Evolutionary conservation across 92 coral and sea anemone genomes (phyloP).

Genomic region (Phenganax subtilis): DNA sequence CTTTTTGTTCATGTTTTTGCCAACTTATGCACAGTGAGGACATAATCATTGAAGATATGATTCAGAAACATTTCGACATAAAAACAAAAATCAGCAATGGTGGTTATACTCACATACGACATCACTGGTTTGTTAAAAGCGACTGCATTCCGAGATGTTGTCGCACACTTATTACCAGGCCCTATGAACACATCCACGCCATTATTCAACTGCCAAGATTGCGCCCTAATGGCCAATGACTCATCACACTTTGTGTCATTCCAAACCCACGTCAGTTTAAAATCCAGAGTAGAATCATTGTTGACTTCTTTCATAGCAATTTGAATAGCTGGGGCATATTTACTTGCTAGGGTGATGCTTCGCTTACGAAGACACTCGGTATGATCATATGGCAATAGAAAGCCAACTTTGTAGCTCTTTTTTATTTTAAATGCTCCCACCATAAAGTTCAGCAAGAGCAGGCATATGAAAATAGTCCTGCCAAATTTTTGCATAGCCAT

Average conservation of each 20-base stretch:
- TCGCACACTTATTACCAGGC: conserved; percentile 55
- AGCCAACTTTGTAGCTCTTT: no score
- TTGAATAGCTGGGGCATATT: conserved; percentile 55
- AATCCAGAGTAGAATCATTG: conserved; percentile 39
- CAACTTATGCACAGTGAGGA: no score
- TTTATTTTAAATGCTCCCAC: no score
- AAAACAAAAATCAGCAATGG: no score
- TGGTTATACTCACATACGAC: conserved; percentile 63
- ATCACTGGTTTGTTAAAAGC: conserved; percentile 69
- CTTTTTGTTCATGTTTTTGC: no score
- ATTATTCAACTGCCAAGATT: conserved; percentile 49
- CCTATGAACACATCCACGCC: conserved; percentile 64
- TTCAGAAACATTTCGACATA: no score
- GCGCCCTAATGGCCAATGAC: conserved; percentile 47
- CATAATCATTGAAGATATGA: no score
- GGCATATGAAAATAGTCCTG: no score
- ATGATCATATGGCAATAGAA: background rate
- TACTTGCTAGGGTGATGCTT: conserved; percentile 19
- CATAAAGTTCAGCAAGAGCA: no score
- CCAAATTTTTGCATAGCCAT: background rate
- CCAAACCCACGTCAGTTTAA: conserved; percentile 51
- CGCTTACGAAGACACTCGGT: background rate
- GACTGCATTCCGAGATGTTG: conserved; percentile 64
- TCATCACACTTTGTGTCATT: conserved; percentile 59
- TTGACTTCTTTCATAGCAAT: conserved; percentile 56